These are phyloP conservation scores for human DNA, from an alignment of 2,113 vertebrate species.

Conservation along the genomic window GRCh38 chr7:118087501-118088000, in stretches of 20 bases:
- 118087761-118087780: background rate
- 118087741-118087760: background rate
- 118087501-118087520: background rate
- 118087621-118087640: background rate
- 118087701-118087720: background rate
- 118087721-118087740: background rate
- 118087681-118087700: background rate
- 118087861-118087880: background rate
- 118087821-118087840: background rate
- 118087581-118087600: background rate
- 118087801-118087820: background rate
- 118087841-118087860: background rate
- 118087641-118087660: background rate
- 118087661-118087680: background rate
- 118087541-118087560: background rate
- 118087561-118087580: background rate
- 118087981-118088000: constrained; percentile 5
- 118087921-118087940: background rate
- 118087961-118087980: constrained; percentile 27
- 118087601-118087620: background rate
- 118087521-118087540: background rate
- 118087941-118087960: constrained; percentile 56
- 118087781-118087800: background rate
- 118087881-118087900: constrained; percentile 1
- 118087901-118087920: constrained; percentile 11